Evolutionary conservation across 2,113 vertebrate genomes (phyloP).

Genomic region (Camelus bactrianus): DNA sequence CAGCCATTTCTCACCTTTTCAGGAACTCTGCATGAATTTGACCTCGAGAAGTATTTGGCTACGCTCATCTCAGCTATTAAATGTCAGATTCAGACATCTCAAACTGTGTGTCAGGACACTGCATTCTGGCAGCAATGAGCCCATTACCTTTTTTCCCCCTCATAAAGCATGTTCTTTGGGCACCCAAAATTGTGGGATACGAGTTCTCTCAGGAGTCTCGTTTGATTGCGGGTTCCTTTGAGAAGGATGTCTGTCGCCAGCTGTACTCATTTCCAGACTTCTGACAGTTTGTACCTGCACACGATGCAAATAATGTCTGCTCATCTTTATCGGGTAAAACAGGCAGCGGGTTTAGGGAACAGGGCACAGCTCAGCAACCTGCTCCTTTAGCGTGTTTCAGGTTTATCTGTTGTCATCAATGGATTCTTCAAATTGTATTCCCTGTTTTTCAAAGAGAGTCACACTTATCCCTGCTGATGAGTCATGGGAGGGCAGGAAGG

Average conservation of each 20-base stretch:
- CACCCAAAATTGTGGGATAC: not conserved
- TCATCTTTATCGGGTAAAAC: not conserved
- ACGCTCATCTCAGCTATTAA: slow-evolving; percentile 88
- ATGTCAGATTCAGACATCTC: slow-evolving; percentile 88
- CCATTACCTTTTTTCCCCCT: slow-evolving; percentile 63
- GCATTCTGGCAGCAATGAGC: slow-evolving; percentile 77
- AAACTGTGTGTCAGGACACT: slow-evolving; percentile 83
- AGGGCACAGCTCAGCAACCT: not conserved
- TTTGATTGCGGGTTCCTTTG: slow-evolving; percentile 60
- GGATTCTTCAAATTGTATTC: slow-evolving; percentile 33
- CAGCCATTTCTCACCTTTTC: slow-evolving; percentile 85
- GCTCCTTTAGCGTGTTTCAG: slow-evolving; percentile 33
- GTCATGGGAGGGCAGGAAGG: not conserved
- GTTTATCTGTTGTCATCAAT: not conserved
- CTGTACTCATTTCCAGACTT: slow-evolving; percentile 34
- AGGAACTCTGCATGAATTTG: slow-evolving; percentile 82
- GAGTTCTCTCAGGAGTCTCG: slow-evolving; percentile 29
- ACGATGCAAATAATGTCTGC: slow-evolving; percentile 64
- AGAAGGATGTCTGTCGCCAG: slow-evolving; percentile 53
- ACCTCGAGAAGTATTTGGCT: slow-evolving; percentile 85
- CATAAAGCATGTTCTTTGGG: slow-evolving; percentile 48
- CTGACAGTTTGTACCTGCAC: slow-evolving; percentile 56
- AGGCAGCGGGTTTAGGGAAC: not conserved
- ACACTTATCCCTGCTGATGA: not conserved
- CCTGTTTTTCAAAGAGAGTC: slow-evolving; percentile 21